These are phyloP conservation scores for Calidris pygmaea DNA, from an alignment of 2,113 vertebrate species.

Conservation along the genomic window DNA sequence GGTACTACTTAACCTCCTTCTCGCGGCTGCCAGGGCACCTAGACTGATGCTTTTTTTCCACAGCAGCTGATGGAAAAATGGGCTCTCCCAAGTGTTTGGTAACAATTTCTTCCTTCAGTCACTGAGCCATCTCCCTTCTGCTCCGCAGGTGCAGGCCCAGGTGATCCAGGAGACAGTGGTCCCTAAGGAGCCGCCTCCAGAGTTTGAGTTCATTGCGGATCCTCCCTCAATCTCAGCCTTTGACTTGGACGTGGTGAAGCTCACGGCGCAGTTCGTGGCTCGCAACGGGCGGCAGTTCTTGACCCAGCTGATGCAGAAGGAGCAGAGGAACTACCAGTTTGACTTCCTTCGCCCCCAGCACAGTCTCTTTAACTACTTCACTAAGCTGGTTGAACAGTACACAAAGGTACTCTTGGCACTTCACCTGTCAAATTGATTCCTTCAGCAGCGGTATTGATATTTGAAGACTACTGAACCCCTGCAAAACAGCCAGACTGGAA, in stretches of 20 bases:
- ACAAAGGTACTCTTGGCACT: slow-evolving; percentile 84
- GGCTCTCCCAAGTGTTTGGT: background rate
- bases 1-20: background rate
- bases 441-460: background rate
- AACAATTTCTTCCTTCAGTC: accelerated
- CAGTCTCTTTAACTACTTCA: slow-evolving; percentile 99
- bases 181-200: slow-evolving; percentile 94
- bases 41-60: accelerated
- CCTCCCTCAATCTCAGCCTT: slow-evolving; percentile 97
- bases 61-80: background rate
- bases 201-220: slow-evolving; percentile 97
- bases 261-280: slow-evolving; percentile 96
- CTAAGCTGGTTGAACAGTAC: slow-evolving; percentile 98
- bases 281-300: slow-evolving; percentile 96
- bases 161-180: slow-evolving; percentile 93
- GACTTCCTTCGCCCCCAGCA: slow-evolving; percentile 97
- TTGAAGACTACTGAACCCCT: background rate
- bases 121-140: accelerated
- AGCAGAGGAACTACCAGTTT: slow-evolving; percentile 98
- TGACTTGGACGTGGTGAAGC: slow-evolving; percentile 96
- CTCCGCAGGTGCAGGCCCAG: slow-evolving; percentile 88
- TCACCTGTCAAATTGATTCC: background rate
- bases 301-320: slow-evolving; percentile 98
- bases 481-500: background rate
- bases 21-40: background rate